Base-by-base conservation (phyloP, 2,888 invertebrate genomes). In the Metellina segmentata region DNA sequence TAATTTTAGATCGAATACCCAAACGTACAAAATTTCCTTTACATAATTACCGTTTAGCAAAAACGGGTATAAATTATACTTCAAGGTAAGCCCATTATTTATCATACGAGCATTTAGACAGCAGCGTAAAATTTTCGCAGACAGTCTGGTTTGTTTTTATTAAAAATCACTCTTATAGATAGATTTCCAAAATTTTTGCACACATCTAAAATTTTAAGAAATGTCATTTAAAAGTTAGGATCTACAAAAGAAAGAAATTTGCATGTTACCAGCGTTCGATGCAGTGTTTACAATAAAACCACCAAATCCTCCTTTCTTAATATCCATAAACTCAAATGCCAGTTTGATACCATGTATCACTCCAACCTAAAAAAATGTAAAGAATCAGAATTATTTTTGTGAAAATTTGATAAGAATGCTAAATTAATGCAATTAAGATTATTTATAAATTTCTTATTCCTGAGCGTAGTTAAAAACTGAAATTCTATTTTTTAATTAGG, bases 261-360 rank as follows among this genome's bases (percentile, higher is more conserved):
- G 34, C 4, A 34, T 34, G 34, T 34, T 49, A 89, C 89, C 83
- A 52, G 89, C 70, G 49, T 51, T 69, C n/a, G 89, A 89, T 34
- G 82, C 78, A 20, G 52, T 89, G 49, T 89, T 89, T 6, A 89
- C n/a, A 11, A 89, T 20, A 16, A 61, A 20, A 52, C 89, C 89
- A 77, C 89, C 89, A 20, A 19, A 53, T 19, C 89, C 89, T 20
- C 82, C 82, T 11, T 83, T 77, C 11, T 83, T 61, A 11, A 34
- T 70, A 61, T 49, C 34, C 89, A 89, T 83, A 70, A 20, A 75
- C n/a, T 89, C 52, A 69, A 89, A 89, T 7, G 77, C 89, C 9
- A 89, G 52, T 19, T 77, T n/a, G 13, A 77, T 89, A 16, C 83
- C 89, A 52, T 82, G 16, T 13, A 89, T n/a, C 7, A 70, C 78